Evolutionary conservation across 37 sponge, comb jelly and placozoan genomes (phyloP).

Genomic region (Lycopodina hypogea): DNA sequence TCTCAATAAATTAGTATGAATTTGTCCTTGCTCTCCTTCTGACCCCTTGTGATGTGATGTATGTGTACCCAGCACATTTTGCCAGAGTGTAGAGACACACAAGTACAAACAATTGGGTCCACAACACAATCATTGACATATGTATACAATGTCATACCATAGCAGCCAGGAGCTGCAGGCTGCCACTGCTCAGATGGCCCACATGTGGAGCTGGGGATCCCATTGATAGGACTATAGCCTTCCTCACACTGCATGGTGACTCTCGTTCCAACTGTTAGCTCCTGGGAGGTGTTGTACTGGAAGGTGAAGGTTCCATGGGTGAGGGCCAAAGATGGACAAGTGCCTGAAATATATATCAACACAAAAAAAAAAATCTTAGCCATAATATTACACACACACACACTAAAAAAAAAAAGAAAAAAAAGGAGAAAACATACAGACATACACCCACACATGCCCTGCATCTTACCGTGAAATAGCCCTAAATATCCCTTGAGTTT

Average conservation of each 20-base stretch:
- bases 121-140: too few relatives aligned
- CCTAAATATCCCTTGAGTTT: too few relatives aligned
- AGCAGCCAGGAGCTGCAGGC: not conserved
- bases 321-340: not conserved
- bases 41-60: too few relatives aligned
- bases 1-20: too few relatives aligned
- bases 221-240: not conserved
- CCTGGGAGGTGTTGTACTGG: not conserved
- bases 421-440: not conserved
- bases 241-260: not conserved
- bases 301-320: not conserved
- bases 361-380: not conserved
- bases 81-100: too few relatives aligned
- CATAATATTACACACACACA: too few relatives aligned
- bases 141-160: not conserved
- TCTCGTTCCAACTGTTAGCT: not conserved
- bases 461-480: too few relatives aligned
- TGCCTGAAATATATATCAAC: not conserved
- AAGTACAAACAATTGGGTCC: too few relatives aligned
- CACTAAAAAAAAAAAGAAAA: not conserved
- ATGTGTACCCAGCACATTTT: too few relatives aligned
- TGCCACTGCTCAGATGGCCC: not conserved
- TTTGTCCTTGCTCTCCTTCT: too few relatives aligned
- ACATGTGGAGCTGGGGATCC: not conserved
- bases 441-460: too few relatives aligned